Evolutionary conservation across 2,888 invertebrate species (phyloP), one percentile per base, ranked within the genome.

Genomic region (Pammene aurita): DNA sequence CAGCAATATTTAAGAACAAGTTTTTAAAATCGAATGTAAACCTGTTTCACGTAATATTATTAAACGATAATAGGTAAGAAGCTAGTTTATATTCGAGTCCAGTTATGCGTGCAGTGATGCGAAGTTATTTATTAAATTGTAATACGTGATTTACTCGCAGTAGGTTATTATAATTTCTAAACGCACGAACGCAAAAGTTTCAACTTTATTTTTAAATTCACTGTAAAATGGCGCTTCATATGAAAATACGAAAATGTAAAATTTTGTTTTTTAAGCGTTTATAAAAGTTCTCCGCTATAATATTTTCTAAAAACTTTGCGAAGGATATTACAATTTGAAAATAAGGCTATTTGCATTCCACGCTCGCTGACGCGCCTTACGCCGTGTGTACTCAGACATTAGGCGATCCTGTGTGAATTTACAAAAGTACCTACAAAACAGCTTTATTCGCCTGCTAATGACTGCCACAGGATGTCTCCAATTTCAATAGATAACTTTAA

Each of bases 61-160:
- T n/a, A 77, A 79, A 77, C 75, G 72, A 80, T 79, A 87, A 88
- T 86, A 76, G 73, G 80, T 79, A 87, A 89, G 86, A 75, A 83
- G 79, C 80, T 75, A 72, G 76, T 88, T 82, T 75, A 77, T 84
- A 88, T 87, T 86, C 87, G 80, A 80, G 82, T 79, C 73, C 76
- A 76, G 81, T 77, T 78, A 26, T 5, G 9, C 9, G 2, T 5
- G 2, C 9, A 1, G 10, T 42, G 42, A 42, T 42, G 7, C 11
- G 6, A 9, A 2, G 42, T 7, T 42, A 11, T 42, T 11, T 42
- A 42, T 11, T 9, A 11, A 11, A 10, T 42, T 11, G 42, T 11
- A 42, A 13, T 4, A 11, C 1, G 4, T 11, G 11, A 11, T 42
- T 13, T 18, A 42, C 16, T 38, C 16, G 14, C 18, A 10, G 42